Evolutionary conservation across 2,888 invertebrate species (phyloP), one percentile per base, ranked within the genome.

Genomic region (Rotaria sp.): DNA sequence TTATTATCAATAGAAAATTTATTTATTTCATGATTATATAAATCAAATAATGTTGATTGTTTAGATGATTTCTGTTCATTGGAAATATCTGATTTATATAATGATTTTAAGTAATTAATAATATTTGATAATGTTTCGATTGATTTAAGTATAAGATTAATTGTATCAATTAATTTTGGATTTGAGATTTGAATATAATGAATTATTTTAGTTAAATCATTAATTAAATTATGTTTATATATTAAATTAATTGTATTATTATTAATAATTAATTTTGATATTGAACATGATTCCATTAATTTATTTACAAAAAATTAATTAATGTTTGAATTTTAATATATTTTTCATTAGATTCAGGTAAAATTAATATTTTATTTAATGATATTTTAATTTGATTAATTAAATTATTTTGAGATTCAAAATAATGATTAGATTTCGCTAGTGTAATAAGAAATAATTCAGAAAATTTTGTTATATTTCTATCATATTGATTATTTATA

Each of bases 261-360:
- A 24, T 85, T 85, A 24, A 55, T 52, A 48, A 41, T 38, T 48
- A 74, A 41, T 38, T 92, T 88, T 41, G 93, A 92, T 48, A 94
- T 93, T 74, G 95, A 94, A 89, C 95, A 95, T 84, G 94, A 94
- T 88, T 95, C 95, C 86, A 95, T 95, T 93, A 95, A 94, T 30
- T 94, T 94, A 55, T 94, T 94, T 74, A 95, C 94, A 26, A 95
- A 26, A 95, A 92, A 15, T 93, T 93, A 87, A 94, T 94, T 30
- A 95, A 91, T 18, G 94, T 93, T 90, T 95, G 95, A 52, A 95
- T 92, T 84, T 94, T 93, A 11, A 93, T 92, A 89, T 95, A 95
- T 90, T 95, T 95, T 87, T 94, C 90, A 1, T 93, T 91, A 48
- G 94, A 94, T 90, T 95, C 95, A 0, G 94, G 93, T 88, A 94